Base-by-base conservation (phyloP, 2,797 vertebrate genomes). In the Monodelphis domestica region DNA sequence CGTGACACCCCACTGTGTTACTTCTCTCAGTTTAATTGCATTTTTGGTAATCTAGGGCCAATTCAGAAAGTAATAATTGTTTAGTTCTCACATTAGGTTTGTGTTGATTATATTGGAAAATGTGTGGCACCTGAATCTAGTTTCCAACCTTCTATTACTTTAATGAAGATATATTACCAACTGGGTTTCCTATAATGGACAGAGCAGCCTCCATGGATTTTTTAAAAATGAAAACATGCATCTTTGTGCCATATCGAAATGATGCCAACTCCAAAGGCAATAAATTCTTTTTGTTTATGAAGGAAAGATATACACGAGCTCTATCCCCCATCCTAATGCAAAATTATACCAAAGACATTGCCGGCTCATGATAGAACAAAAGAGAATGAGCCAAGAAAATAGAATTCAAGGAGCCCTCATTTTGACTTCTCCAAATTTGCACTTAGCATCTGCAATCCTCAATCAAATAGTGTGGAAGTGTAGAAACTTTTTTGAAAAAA, bases 81-180 rank as follows among this genome's bases (percentile, higher is more conserved):
- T 90, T 90, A 90, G 89, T 95, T 95, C 95, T 96, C 96, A 94
- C 90, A 38, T 89, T 92, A 90, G 24, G 87, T 91, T 94, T 94
- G 95, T 92, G 96, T 95, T 96, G 96, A 96, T 97, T 95, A 91
- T 94, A 95, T 96, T 90, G 90, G 94, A 95, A 96, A 96, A 95
- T 90, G 96, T 95, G 96, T 94, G 88, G 29, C 95, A 21, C 88
- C 87, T 95, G 55, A 94, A 95, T 97, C 91, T 87, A 89, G 92
- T 96, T 96, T 92, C 93, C 14, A 54, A 56, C 91, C 92, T 95
- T 96, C 89, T 52, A 53, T 70, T 55, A 29, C 87, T 96, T 97
- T 96, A 95, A 96, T 96, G 94, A 96, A 96, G 96, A 95, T 96
- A 95, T 93, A 94, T 96, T 96, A 96, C 93, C 96, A 53, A 51